Percentiles rank a stretch among this genome's conserved stretches.
Evolutionary conservation across 2,797 vertebrate species (phyloP).

Genomic region (Enteromius mattozi): DNA sequence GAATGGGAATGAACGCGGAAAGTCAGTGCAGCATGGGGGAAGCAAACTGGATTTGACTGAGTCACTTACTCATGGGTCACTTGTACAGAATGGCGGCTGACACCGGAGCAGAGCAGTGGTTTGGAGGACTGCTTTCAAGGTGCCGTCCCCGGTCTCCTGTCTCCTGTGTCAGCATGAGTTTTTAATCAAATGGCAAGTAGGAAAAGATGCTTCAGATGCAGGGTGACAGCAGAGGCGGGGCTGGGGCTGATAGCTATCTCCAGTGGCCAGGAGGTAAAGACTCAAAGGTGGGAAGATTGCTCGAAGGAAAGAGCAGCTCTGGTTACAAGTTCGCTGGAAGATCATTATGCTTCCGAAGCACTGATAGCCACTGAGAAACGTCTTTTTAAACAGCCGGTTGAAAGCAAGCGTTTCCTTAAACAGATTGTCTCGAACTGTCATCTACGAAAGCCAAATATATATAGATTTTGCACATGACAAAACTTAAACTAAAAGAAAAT

Average conservation of each 20-base stretch:
- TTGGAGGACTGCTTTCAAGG: constrained; percentile 74
- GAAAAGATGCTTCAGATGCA: constrained; percentile 50
- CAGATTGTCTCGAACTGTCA: neutral
- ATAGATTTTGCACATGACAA: no score
- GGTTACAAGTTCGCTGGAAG: constrained; percentile 31
- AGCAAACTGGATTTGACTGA: constrained; percentile 80
- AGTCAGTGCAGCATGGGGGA: constrained; percentile 67
- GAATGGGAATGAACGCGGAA: constrained; percentile 70
- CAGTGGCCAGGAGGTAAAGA: constrained; percentile 11
- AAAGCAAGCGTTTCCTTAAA: neutral
- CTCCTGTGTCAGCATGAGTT: constrained; percentile 82
- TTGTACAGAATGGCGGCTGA: constrained; percentile 74
- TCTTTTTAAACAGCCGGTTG: neutral
- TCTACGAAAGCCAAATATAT: neutral
- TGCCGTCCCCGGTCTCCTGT: constrained; percentile 73
- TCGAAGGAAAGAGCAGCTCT: neutral
- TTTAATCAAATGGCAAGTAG: constrained; percentile 79
- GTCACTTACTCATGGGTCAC: constrained; percentile 80
- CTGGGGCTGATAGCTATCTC: neutral
- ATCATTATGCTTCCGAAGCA: neutral
- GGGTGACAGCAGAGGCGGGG: constrained; percentile 12
- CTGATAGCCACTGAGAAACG: neutral
- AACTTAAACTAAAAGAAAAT: neutral
- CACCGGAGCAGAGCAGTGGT: constrained; percentile 70
- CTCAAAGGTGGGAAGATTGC: constrained; percentile 1